phyloP scores from a whole-genome alignment of 2,797 vertebrate genomes.

The Hirundo rustica region DNA sequence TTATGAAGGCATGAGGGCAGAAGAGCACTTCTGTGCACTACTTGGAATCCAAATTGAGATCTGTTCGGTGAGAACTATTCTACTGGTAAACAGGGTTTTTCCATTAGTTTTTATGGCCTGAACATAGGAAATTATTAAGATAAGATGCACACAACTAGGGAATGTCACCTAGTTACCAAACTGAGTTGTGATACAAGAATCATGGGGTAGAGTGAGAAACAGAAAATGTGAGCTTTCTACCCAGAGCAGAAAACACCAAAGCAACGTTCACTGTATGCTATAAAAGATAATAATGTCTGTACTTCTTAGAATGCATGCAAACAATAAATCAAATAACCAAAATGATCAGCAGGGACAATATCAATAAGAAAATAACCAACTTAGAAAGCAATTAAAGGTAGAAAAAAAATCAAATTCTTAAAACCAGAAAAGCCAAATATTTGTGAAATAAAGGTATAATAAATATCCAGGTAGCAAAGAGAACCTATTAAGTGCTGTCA shows the following conservation, averaged over 20 bases:
- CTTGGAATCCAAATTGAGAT: background rate
- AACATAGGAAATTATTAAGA: background rate
- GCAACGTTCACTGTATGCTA: background rate
- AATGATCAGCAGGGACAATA: background rate
- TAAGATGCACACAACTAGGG: background rate
- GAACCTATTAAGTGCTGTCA: background rate
- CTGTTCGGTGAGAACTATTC: background rate
- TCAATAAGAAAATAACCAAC: background rate
- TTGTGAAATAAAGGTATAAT: background rate
- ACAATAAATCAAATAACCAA: background rate
- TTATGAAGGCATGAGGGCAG: background rate
- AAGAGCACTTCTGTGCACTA: background rate
- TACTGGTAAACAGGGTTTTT: background rate
- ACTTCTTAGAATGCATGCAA: background rate
- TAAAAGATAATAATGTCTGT: background rate
- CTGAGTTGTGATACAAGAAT: rapidly evolving
- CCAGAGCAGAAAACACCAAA: background rate
- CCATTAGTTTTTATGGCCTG: background rate
- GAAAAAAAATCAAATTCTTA: background rate
- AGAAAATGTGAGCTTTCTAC: background rate
- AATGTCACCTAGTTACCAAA: background rate
- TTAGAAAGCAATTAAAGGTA: background rate
- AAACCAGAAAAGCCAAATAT: background rate
- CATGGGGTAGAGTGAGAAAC: background rate
- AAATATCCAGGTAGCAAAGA: background rate